Base-by-base conservation (phyloP, 2,888 invertebrate species). In the Drosophila recens region DNA sequence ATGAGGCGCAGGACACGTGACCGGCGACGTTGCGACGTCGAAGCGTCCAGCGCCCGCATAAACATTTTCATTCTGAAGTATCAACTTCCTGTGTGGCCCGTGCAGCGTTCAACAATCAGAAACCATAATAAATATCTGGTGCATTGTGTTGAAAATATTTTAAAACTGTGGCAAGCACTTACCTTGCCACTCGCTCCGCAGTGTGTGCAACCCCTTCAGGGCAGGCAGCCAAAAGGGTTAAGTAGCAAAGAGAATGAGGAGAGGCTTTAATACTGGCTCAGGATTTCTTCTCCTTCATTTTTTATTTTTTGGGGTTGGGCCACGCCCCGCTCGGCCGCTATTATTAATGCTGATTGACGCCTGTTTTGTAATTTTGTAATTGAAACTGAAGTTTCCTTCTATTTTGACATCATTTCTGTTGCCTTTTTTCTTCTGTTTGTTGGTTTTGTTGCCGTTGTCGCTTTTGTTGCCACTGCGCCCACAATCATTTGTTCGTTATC, bases 261-360 rank as follows among this genome's bases (percentile, higher is more conserved):
- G 62, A 67, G 67, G 70, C 71, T 23, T 56, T 40, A 36, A 34
- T 38, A 34, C 61, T 49, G 52, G 40, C 34, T 52, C 27, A 46
- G 72, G 53, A 48, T 27, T 36, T 38, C 8, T 36, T 38, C 17
- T 36, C n/a, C 34, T 36, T 9, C 34, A 2, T 11, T 57, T 30
- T 33, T 23, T 42, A 40, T 2, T 40, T 17, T 45, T 54, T 54
- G 27, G 59, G 72, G 68, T 68, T 82, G 82, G n/a, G 69, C 86
- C 82, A 85, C 82, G 82, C 86, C 82, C 77, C 51, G 30, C 57
- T 54, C 49, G 33, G 11, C 64, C 52, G 48, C 17, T 75, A 82
- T 87, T 87, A 85, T 89, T 87, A 87, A 87, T 83, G 83, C 88
- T 87, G 87, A 87, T 89, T 85, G 86, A 86, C 90, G 87, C 90